Evolutionary conservation across 2,113 vertebrate genomes (phyloP).

Genomic region (Anthoscopus minutus): DNA sequence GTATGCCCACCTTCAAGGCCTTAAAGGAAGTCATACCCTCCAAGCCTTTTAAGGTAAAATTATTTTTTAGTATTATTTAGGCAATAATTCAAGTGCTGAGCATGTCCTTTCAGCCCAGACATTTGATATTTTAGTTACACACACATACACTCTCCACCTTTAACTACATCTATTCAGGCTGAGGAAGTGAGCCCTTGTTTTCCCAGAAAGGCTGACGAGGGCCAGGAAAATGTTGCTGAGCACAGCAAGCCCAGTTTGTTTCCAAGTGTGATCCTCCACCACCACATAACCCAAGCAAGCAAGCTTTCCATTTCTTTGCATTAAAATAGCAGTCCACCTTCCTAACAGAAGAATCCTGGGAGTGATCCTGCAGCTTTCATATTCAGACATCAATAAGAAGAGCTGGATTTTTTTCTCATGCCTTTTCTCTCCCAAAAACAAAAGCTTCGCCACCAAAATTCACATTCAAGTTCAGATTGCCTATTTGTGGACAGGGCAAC

Average conservation of each 20-base stretch:
- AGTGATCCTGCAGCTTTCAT: slow-evolving; percentile 26
- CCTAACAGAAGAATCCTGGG: neutral
- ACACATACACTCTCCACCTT: neutral
- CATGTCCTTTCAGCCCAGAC: neutral
- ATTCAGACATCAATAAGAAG: neutral
- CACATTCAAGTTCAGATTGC: slow-evolving; percentile 54
- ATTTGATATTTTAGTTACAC: neutral
- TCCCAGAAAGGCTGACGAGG: neutral
- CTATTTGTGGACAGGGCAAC: slow-evolving; percentile 37
- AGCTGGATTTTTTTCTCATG: neutral
- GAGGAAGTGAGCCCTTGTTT: slow-evolving; percentile 4
- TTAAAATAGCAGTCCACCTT: neutral
- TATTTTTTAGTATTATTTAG: neutral
- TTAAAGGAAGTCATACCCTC: neutral
- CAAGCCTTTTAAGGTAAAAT: neutral
- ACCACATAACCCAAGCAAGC: slow-evolving; percentile 24
- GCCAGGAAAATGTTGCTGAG: neutral
- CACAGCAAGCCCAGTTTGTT: neutral
- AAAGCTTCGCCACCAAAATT: slow-evolving; percentile 46
- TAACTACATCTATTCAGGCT: neutral
- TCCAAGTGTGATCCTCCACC: slow-evolving; percentile 4
- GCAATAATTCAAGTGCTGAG: slow-evolving; percentile 40
- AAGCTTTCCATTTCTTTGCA: slow-evolving; percentile 1
- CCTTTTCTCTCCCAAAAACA: neutral
- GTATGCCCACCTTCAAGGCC: neutral